Evolutionary conservation across 2,888 invertebrate species (phyloP), one percentile per base, ranked within the genome.

Genomic region (Lasioglossum figueresi): DNA sequence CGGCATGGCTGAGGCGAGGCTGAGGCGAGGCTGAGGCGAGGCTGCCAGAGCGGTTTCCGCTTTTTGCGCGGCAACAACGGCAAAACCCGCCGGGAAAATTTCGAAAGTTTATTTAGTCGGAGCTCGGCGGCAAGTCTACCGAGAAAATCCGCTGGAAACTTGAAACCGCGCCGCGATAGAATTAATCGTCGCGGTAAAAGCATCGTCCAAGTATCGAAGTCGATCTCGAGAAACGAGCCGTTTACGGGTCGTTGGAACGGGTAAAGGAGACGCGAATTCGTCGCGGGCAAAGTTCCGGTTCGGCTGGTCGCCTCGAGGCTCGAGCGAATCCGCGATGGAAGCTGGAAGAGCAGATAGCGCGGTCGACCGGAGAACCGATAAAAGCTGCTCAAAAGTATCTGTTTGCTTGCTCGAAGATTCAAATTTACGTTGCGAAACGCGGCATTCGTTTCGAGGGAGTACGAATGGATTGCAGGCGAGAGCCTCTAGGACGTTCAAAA

Each of bases 101-200:
- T 76, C 79, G 27, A 73, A 86, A 86, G 86, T 86, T 86, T 86
- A 82, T 76, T 68, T 79, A 77, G 72, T 48, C 56, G 34, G n/a
- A 45, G n/a, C 56, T 68, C 81, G 70, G 27, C 56, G 80, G 43
- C 77, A 63, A 83, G 56, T 83, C 72, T 76, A 59, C 73, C 83
- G 73, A 72, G 70, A 59, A 76, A 68, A 74, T 43, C 45, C 63
- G 52, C 40, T 43, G 74, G 52, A 48, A 76, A 75, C 56, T 80
- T 63, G 48, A 74, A 83, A 83, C 77, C 77, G 43, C 63, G 63
- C 16, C 56, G 56, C 56, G 68, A 68, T 59, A 59, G 74, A 59
- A 84, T 77, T 83, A 83, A 77, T 78, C 74, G 70, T 40, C 70
- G 40, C 37, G 70, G 23, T n/a, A 70, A 45, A 56, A 68, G 66